phyloP scores from a whole-genome alignment of 2,113 vertebrate genomes.

The Oryctolagus cuniculus region mOryCun1.1 NC_091443.1:75495501-75496000 shows the following conservation, averaged over 20 bases:
- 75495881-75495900: conserved; percentile 6
- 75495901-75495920: background rate
- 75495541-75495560: too few relatives aligned
- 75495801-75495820: conserved; percentile 44
- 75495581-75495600: background rate
- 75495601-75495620: background rate
- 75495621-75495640: background rate
- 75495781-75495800: background rate
- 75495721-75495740: background rate
- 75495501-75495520: background rate
- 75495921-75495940: conserved; percentile 46
- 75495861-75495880: background rate
- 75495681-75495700: background rate
- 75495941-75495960: conserved; percentile 25
- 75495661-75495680: background rate
- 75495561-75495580: background rate
- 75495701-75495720: background rate
- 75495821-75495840: conserved; percentile 23
- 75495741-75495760: background rate
- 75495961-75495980: conserved; percentile 45
- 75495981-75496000: background rate
- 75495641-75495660: background rate
- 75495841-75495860: conserved; percentile 50
- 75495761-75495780: background rate
- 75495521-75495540: too few relatives aligned